A percentile compares a stretch with the other conserved stretches of the same genome.
Conservation (phyloP, 2,888 invertebrate genomes). For the Brenthis hecate region DNA sequence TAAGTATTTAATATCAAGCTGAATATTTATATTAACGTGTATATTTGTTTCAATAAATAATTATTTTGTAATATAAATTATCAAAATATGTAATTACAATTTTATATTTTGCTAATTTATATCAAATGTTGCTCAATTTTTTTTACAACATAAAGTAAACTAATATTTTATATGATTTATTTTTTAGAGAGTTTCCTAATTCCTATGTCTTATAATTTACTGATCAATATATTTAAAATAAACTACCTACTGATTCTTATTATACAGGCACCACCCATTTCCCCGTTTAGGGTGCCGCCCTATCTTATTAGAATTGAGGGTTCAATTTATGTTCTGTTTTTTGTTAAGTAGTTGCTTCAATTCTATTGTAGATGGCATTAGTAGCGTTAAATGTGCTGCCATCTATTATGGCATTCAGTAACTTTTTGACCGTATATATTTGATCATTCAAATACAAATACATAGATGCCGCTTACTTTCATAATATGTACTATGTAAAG, state of each 20-base stretch:
- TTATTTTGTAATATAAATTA: no score
- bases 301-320: slow-evolving; percentile 27
- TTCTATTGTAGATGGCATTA: slow-evolving; percentile 26
- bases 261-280: slow-evolving; percentile 28
- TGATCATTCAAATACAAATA: neutral
- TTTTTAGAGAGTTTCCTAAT: neutral
- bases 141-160: no score
- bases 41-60: no score
- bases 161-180: neutral
- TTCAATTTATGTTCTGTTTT: neutral
- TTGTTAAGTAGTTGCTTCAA: neutral
- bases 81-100: no score
- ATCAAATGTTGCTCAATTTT: no score
- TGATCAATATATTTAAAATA: slow-evolving; percentile 9
- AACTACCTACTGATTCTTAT: slow-evolving; percentile 3
- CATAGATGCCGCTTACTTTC: slow-evolving; percentile 19
- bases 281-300: slow-evolving; percentile 31
- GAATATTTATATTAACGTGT: no score
- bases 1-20: no score
- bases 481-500: neutral
- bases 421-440: neutral
- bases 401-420: slow-evolving; percentile 13
- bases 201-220: neutral
- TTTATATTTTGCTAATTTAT: no score
- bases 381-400: slow-evolving; percentile 20